Evolutionary conservation across 2,797 vertebrate genomes (phyloP).

Genomic region (Falco cherrug): DNA sequence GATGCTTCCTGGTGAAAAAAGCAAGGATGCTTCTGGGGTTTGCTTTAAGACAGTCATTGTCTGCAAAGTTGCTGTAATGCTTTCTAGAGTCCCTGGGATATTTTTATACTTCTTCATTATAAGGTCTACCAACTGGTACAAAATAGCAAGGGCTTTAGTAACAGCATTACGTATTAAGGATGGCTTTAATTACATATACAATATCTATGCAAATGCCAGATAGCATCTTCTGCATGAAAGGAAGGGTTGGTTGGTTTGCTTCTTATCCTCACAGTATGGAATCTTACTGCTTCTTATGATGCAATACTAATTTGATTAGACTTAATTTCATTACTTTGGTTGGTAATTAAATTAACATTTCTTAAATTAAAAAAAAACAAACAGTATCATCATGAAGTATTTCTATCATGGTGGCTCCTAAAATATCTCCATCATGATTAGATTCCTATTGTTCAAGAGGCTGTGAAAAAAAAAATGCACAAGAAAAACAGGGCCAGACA

Average conservation of each 20-base stretch:
- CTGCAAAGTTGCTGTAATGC: neutral
- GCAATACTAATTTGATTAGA: conserved; percentile 33
- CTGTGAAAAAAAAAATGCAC: neutral
- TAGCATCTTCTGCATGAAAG: conserved; percentile 34
- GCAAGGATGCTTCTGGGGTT: neutral
- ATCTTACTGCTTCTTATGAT: conserved; percentile 16
- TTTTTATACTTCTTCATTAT: neutral
- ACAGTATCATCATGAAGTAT: neutral
- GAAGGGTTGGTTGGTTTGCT: neutral
- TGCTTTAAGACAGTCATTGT: neutral
- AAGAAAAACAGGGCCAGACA: neutral
- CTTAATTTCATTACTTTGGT: neutral
- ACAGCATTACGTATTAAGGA: neutral
- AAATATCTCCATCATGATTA: neutral
- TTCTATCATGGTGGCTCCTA: neutral
- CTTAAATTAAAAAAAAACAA: neutral
- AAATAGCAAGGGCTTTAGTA: neutral
- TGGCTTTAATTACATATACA: conserved; percentile 1
- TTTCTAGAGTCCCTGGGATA: neutral
- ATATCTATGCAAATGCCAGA: conserved; percentile 36
- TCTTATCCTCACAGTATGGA: conserved; percentile 28
- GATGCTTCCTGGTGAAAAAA: neutral
- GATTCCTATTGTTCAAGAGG: neutral
- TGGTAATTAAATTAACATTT: conserved; percentile 7
- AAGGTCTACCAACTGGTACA: neutral